These are phyloP conservation scores for Brenthis daphne DNA, from an alignment of 2,888 invertebrate genomes.

Conservation along the genomic window DNA sequence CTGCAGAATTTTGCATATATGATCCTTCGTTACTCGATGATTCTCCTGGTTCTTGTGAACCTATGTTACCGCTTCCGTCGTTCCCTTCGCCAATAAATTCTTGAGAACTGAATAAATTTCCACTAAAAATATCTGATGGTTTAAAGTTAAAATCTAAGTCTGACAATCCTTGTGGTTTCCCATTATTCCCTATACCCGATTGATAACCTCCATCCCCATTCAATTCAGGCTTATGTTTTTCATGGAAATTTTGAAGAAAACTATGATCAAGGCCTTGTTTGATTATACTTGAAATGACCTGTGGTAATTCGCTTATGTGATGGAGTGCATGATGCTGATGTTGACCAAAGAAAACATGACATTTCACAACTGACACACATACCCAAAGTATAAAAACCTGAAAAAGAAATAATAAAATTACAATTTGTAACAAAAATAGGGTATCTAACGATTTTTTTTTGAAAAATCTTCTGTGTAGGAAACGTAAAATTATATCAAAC, in stretches of 20 bases:
- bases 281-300: conserved; percentile 9
- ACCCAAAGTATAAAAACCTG: conserved; percentile 12
- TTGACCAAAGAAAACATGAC: conserved; percentile 1
- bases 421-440: not conserved
- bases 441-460: not conserved
- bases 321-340: not conserved
- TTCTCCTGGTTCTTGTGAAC: conserved; percentile 6
- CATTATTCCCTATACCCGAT: not conserved
- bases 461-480: not conserved
- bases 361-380: not conserved
- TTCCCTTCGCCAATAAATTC: not conserved
- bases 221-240: not conserved
- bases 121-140: conserved; percentile 5
- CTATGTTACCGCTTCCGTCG: not conserved
- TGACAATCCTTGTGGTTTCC: not conserved
- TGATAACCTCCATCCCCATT: not conserved
- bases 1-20: not conserved
- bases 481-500: not conserved
- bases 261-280: not conserved
- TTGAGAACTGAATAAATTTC: conserved; percentile 1
- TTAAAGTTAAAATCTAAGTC: not conserved
- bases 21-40: not conserved
- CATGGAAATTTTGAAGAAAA: not conserved
- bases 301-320: conserved; percentile 7
- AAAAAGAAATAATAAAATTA: conserved; percentile 9